These are phyloP conservation scores for Aphrophora alni DNA, from an alignment of 2,888 invertebrate genomes.

Conservation along the genomic window DNA sequence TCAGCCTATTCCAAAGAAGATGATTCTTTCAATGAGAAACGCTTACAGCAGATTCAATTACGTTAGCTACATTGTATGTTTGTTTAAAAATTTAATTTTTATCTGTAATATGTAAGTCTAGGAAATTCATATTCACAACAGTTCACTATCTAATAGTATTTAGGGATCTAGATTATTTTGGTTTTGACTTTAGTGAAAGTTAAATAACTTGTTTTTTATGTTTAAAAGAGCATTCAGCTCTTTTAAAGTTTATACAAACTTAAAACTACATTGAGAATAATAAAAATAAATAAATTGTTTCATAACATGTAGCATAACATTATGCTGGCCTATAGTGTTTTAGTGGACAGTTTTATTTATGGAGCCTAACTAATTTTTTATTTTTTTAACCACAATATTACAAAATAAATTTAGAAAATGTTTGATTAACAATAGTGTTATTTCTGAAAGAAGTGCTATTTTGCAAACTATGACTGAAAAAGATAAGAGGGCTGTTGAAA, in stretches of 20 bases:
- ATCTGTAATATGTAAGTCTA: not conserved
- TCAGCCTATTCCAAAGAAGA: not conserved
- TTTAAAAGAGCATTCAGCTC: too few relatives aligned
- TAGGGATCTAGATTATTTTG: too few relatives aligned
- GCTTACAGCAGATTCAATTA: not conserved
- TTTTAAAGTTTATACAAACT: not conserved
- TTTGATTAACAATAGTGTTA: too few relatives aligned
- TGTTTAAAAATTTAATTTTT: not conserved
- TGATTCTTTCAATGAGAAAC: constrained; percentile 23
- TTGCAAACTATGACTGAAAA: not conserved
- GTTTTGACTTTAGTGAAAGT: too few relatives aligned
- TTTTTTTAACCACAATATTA: not conserved
- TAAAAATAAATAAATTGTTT: not conserved
- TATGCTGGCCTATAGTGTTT: not conserved
- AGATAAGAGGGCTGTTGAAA: not conserved
- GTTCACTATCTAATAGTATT: not conserved
- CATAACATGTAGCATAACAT: not conserved
- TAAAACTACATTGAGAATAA: not conserved
- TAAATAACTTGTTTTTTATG: not conserved
- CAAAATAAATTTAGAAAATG: not conserved
- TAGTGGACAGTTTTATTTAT: not conserved
- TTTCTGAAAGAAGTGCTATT: too few relatives aligned
- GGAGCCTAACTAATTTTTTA: too few relatives aligned
- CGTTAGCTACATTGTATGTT: not conserved
- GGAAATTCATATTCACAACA: not conserved